These are phyloP conservation scores for Rhinolophus sinicus DNA, from an alignment of 2,113 vertebrate species.

Conservation along the genomic window DNA sequence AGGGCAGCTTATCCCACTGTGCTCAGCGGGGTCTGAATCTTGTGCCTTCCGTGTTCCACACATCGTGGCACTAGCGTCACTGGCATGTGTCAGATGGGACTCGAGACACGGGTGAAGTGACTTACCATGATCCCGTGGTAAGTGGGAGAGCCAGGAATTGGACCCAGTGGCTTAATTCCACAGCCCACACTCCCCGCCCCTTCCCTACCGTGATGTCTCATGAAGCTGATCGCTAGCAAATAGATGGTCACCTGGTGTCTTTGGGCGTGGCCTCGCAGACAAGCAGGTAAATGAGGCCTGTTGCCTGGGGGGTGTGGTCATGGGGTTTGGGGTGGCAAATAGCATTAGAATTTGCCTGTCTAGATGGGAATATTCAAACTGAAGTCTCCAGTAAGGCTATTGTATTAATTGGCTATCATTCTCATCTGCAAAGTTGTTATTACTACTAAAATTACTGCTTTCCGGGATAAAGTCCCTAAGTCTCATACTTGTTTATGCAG, in stretches of 20 bases:
- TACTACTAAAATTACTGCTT: not conserved
- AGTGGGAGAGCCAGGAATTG: not conserved
- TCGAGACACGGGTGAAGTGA: not conserved
- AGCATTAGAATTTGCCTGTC: not conserved
- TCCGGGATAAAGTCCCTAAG: not conserved
- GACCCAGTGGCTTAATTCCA: too few relatives aligned
- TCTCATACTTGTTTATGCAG: not conserved
- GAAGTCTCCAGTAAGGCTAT: not conserved
- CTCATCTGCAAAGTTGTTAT: not conserved
- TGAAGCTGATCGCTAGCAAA: not conserved
- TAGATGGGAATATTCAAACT: not conserved
- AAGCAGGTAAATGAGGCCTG: not conserved
- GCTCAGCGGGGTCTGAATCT: rapidly evolving
- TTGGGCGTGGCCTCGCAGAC: not conserved
- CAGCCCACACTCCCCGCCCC: rapidly evolving
- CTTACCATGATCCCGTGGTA: not conserved
- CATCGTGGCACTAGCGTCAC: rapidly evolving
- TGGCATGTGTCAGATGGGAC: not conserved
- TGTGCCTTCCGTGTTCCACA: not conserved
- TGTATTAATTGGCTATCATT: not conserved
- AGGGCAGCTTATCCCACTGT: not conserved
- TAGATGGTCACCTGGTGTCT: not conserved
- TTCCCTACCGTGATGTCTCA: rapidly evolving
- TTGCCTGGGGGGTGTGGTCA: not conserved
- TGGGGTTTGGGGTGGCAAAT: not conserved